Evolutionary conservation across 2,113 vertebrate genomes (phyloP).

Genomic region (Eulacestoma nigropectus): DNA sequence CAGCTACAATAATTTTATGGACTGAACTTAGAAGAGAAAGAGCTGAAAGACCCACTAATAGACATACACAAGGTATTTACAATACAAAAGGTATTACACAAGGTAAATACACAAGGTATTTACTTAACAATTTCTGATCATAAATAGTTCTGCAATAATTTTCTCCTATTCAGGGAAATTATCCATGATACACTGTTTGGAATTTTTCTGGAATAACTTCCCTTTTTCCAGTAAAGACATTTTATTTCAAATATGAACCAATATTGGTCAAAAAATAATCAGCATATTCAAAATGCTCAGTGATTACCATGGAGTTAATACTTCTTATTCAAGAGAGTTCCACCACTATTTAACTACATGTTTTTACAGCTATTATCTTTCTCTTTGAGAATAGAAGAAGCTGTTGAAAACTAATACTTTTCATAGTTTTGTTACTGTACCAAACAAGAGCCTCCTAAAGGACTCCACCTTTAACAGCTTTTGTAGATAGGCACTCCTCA

Average conservation of each 20-base stretch:
- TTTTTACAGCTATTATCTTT: not conserved
- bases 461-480: not conserved
- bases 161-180: not conserved
- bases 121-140: not conserved
- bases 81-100: too few species aligned
- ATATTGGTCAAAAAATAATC: not conserved
- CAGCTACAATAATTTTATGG: not conserved
- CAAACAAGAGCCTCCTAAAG: rapidly evolving
- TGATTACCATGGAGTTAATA: not conserved
- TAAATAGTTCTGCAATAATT: not conserved
- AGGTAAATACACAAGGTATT: not conserved
- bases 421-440: not conserved
- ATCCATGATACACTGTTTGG: not conserved
- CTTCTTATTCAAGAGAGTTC: not conserved
- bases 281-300: not conserved
- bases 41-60: not conserved
- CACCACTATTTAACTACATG: not conserved
- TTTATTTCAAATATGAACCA: not conserved
- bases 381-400: not conserved
- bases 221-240: not conserved
- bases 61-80: not conserved
- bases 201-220: not conserved
- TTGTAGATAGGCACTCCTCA: not conserved
- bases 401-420: not conserved
- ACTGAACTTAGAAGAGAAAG: not conserved